Evolutionary conservation across 1,140 invertebrate genomes (phyloP), one percentile per base, ranked within the genome.

Genomic region (Diabrotica virgifera): DNA sequence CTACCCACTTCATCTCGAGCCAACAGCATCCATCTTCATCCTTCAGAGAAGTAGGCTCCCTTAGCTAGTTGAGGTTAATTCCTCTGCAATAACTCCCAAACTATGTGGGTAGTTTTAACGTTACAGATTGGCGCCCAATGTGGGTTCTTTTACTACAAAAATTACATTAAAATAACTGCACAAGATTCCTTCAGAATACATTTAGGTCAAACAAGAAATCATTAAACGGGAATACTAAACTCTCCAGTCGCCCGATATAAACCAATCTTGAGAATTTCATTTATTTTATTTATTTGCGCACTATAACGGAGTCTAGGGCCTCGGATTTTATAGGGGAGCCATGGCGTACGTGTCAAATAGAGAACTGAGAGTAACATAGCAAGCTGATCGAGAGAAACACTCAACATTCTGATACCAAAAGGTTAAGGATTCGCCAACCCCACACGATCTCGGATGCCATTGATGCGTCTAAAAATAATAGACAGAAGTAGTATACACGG

Each of bases 391-490:
- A 46, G 40, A 46, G 3, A 46, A 10, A n/a, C 4, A 46, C 24
- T 24, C 24, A 46, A 46, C 40, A 46, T 46, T n/a, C 40, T 46
- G 40, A 46, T 46, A 46, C n/a, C n/a, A 46, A 46, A 46, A 46
- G 40, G 40, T 46, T 46, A 46, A 46, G n/a, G 40, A 46, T 46
- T 46, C 40, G 40, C 40, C 40, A 46, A 46, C 40, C n/a, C 5
- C 40, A 46, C 40, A 46, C 40, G n/a, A 46, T n/a, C n/a, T n/a
- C 40, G n/a, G 4, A 46, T 46, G 40, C 40, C 40, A 46, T 46
- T 46, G 40, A 46, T 46, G 40, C 40, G 40, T 46, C 40, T 46
- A 46, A 46, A 46, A 46, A 46, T 46, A 46, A 46, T 46, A n/a
- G 8, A 10, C 40, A 6, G 8, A 46, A 46, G n/a, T n/a, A n/a